A percentile compares a stretch with the other conserved stretches of the same genome.
These are phyloP conservation scores for Typhlichthys subterraneus DNA, from an alignment of 2,797 vertebrate genomes.

Conservation along the genomic window DNA sequence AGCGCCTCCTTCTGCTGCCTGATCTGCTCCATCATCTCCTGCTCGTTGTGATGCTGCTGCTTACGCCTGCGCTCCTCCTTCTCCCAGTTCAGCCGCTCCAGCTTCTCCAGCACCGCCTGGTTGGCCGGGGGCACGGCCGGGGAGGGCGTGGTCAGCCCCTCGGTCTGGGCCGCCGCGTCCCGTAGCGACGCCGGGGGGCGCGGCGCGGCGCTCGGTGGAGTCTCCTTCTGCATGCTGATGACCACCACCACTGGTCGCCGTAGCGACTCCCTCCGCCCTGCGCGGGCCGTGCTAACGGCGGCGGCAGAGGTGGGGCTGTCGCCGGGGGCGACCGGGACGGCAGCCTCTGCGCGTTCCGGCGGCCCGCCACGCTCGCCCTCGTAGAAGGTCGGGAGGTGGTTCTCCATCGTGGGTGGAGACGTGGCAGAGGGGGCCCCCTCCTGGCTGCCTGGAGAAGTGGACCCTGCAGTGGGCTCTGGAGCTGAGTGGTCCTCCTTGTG, in stretches of 20 bases:
- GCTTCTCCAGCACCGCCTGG: conserved; percentile 65
- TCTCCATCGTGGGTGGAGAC: conserved; percentile 68
- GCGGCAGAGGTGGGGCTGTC: conserved; percentile 7
- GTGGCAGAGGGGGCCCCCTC: conserved; percentile 17
- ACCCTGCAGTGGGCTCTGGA: conserved; percentile 7
- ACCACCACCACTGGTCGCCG: conserved; percentile 78
- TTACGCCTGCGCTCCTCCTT: conserved; percentile 88
- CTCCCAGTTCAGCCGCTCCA: conserved; percentile 88
- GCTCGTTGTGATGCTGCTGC: conserved; percentile 88
- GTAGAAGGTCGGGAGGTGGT: conserved; percentile 89
- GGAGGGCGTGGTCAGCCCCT: conserved; percentile 21
- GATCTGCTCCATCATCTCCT: conserved; percentile 94
- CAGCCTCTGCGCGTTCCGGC: conserved; percentile 47
- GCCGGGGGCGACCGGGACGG: conserved; percentile 3
- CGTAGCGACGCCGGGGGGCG: conserved; percentile 41
- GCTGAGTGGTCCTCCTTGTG: not conserved
- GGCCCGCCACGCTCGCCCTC: conserved; percentile 58
- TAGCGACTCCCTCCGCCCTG: conserved; percentile 59
- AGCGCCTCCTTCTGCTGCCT: conserved; percentile 86
- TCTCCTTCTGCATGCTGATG: conserved; percentile 81
- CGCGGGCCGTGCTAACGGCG: conserved; percentile 37
- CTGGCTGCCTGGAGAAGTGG: conserved; percentile 12
- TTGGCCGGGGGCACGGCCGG: conserved; percentile 30
- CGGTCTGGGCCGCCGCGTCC: conserved; percentile 51
- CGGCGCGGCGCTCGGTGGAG: conserved; percentile 46